Base-by-base conservation (phyloP, 2,113 vertebrate species). In the Pedetes capensis region DNA sequence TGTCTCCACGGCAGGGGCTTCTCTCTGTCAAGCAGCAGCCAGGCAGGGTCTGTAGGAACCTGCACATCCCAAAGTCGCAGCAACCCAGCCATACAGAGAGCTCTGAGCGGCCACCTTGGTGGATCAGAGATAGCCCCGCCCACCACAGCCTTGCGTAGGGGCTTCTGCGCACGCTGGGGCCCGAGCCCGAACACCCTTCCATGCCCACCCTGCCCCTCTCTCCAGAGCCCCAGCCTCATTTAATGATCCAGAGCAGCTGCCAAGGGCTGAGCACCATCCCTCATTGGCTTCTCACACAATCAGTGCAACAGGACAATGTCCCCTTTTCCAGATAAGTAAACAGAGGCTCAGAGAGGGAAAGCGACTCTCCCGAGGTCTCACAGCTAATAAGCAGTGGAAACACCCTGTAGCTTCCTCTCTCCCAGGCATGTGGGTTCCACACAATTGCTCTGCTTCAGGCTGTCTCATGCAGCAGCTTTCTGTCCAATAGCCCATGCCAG, bases 231-330 rank as follows among this genome's bases (percentile, higher is more conserved):
- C 49, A 9, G 83, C 10, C 59, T 47, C 37, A 1, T 2, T 8
- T 16, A 4, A 0, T 6, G 9, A 53, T 7, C 22, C 25, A 3
- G 61, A 3, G 55, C 55, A 57, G 74, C 69, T 25, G 9, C 27
- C 5, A 0, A 27, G 0, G 10, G 71, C 74, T 20, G 49, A 55
- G 39, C 9, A 3, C 44, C 18, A 1, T 16, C 13, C 8, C 27
- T 13, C 63, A 5, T 27, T 25, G 13, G 7, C 53, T 64, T 34
- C 63, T 91, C 39, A 1, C 4, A 4, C 32, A 27, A 2, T 44
- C 32, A 53, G 25, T 4, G 11, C 27, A 14, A 1, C 0, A 51
- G 0, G 2, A 22, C 20, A 8, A 25, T n/a, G 51, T 13, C 75
- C 57, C 75, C 44, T 32, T 44, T 14, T 71, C 69, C 76, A 55